These are phyloP conservation scores for Clarias laeviceps DNA, from an alignment of 2,797 vertebrate genomes.

Conservation along the genomic window DNA sequence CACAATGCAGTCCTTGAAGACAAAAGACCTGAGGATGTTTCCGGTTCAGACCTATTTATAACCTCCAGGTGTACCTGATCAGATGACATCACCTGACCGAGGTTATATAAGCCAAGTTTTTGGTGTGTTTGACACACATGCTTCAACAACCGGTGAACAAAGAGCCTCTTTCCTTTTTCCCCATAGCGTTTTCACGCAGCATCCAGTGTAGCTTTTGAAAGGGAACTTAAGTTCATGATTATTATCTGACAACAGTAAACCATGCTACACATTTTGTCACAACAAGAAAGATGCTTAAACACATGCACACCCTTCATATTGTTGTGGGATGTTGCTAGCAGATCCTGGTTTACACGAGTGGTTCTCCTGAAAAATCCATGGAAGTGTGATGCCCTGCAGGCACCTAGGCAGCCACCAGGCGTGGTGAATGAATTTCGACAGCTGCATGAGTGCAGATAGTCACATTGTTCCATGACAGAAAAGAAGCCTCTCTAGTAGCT, in stretches of 20 bases:
- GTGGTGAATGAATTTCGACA: slow-evolving; percentile 71
- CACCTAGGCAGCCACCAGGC: slow-evolving; percentile 59
- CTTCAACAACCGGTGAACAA: too few relatives aligned
- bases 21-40: too few relatives aligned
- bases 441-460: slow-evolving; percentile 70
- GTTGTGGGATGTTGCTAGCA: slow-evolving; percentile 43
- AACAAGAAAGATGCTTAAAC: slow-evolving; percentile 35
- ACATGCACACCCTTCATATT: slow-evolving; percentile 42
- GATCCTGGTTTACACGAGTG: slow-evolving; percentile 32
- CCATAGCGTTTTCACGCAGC: too few relatives aligned
- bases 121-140: too few relatives aligned
- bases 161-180: too few relatives aligned
- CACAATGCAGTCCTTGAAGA: too few relatives aligned
- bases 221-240: neutral
- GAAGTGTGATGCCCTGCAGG: slow-evolving; percentile 59
- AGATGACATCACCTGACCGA: too few relatives aligned
- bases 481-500: slow-evolving; percentile 53
- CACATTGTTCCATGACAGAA: slow-evolving; percentile 67
- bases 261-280: neutral
- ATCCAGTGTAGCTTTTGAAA: too few relatives aligned
- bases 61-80: too few relatives aligned
- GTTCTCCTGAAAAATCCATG: slow-evolving; percentile 49
- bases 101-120: too few relatives aligned
- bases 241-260: slow-evolving; percentile 1
- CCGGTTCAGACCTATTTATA: too few relatives aligned